A percentile compares a stretch with the other conserved stretches of the same genome.
These are phyloP conservation scores for Scyliorhinus canicula DNA, from an alignment of 2,797 vertebrate genomes.

Conservation along the genomic window DNA sequence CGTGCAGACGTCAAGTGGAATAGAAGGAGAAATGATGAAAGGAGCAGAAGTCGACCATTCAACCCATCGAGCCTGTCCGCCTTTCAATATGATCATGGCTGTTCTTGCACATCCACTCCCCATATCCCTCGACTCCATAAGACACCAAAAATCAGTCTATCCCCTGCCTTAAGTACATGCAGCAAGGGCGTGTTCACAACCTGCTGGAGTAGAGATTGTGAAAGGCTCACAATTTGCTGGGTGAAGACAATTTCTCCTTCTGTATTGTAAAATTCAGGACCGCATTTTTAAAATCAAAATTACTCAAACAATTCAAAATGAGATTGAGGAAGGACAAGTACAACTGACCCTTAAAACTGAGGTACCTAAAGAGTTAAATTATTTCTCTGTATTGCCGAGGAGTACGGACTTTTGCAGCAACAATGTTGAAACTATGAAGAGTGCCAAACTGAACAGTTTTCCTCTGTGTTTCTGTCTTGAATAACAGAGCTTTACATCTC, in stretches of 20 bases:
- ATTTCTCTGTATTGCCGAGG: neutral
- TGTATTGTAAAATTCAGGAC: neutral
- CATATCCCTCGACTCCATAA: neutral
- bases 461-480: neutral
- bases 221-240: neutral
- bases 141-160: too few relatives aligned
- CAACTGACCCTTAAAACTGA: neutral
- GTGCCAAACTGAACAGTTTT: neutral
- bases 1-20: too few relatives aligned
- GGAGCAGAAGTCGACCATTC: too few relatives aligned
- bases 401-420: neutral
- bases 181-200: neutral
- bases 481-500: constrained; percentile 34
- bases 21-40: too few relatives aligned
- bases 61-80: too few relatives aligned
- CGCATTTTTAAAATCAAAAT: neutral
- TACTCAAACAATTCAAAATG: neutral
- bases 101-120: neutral
- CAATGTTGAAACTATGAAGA: neutral
- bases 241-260: neutral
- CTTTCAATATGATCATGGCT: neutral
- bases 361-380: neutral
- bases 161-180: neutral
- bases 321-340: neutral
- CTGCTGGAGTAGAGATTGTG: neutral